Base-by-base conservation (phyloP, 2,113 vertebrate genomes). In the Oncorhynchus clarkii region DNA sequence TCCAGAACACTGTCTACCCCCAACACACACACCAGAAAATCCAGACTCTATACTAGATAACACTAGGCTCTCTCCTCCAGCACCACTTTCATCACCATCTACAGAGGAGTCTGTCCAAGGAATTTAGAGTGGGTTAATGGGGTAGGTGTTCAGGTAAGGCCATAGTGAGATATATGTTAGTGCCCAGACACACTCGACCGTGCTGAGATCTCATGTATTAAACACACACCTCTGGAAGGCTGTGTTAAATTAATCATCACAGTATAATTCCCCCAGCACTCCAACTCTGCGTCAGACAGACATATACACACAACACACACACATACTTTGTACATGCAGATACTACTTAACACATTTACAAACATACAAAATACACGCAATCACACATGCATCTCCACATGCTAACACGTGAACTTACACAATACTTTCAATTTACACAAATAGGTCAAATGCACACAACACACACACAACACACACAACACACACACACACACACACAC, bases 181-280 rank as follows among this genome's bases (percentile, higher is more conserved):
- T 9, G 16, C 16, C 51, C 51, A 54, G 16, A 54, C 12, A 18
- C 3, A 54, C 13, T 16, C 51, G 1, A 16, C 7, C 7, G 48
- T 54, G 69, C 22, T 39, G 67, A 31, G 34, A 31, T 39, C 16
- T 69, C 67, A 62, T 62, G 59, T 62, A 62, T 62, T 9, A 59
- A 59, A 31, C 71, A 57, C 16, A 31, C 54, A 71, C 26, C 14
- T 57, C 49, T 27, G 26, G 27, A 68, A 72, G 77, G 59, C 22
- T 60, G 77, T 54, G 68, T 82, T 81, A 78, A 81, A 85, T 87
- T 22, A 82, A 79, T 83, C 74, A 80, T 59, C 1, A 57, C 54
- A 14, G 20, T 16, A 11, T 3, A n/a, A 34, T 16, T 54, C 48
- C 18, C 34, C 39, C 13, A 49, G n/a, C 45, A 69, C 20, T 29